Evolutionary conservation across 2,888 invertebrate species (phyloP).

Genomic region (Lampropteryx suffumata): DNA sequence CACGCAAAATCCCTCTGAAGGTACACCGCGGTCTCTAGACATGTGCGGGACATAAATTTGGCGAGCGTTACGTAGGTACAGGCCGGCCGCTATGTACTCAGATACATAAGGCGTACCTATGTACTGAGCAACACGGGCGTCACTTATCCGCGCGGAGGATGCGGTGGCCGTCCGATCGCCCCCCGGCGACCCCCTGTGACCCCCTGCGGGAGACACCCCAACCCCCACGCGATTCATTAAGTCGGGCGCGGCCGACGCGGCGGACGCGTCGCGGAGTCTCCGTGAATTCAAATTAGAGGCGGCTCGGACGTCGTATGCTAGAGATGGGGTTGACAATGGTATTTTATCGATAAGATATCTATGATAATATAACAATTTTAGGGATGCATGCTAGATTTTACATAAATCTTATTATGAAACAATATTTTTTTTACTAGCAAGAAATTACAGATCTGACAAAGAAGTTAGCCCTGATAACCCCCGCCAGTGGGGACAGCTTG

Average conservation of each 20-base stretch:
- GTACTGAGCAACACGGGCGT: conserved; percentile 78
- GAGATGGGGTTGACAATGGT: conserved; percentile 47
- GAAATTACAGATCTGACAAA: no score
- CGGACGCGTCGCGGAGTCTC: conserved; percentile 82
- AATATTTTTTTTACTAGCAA: no score
- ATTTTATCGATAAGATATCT: conserved; percentile 29
- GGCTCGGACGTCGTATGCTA: conserved; percentile 77
- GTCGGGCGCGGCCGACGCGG: conserved; percentile 82
- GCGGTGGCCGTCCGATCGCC: conserved; percentile 79
- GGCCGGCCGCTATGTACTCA: conserved; percentile 74
- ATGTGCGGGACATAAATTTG: conserved; percentile 83
- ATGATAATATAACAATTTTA: no score
- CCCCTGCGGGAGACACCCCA: conserved; percentile 52
- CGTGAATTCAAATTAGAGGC: conserved; percentile 83
- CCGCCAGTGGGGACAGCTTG: no score
- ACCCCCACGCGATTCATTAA: conserved; percentile 79
- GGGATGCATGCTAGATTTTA: no score
- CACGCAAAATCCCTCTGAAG: conserved; percentile 82
- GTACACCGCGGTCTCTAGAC: conserved; percentile 81
- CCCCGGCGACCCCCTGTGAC: conserved; percentile 51
- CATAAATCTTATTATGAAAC: no score
- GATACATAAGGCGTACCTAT: conserved; percentile 76
- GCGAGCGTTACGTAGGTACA: conserved; percentile 79
- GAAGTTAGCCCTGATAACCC: no score
- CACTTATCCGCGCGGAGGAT: conserved; percentile 83